Conservation (phyloP, 2,888 invertebrate species). For the Cyaniris semiargus region DNA sequence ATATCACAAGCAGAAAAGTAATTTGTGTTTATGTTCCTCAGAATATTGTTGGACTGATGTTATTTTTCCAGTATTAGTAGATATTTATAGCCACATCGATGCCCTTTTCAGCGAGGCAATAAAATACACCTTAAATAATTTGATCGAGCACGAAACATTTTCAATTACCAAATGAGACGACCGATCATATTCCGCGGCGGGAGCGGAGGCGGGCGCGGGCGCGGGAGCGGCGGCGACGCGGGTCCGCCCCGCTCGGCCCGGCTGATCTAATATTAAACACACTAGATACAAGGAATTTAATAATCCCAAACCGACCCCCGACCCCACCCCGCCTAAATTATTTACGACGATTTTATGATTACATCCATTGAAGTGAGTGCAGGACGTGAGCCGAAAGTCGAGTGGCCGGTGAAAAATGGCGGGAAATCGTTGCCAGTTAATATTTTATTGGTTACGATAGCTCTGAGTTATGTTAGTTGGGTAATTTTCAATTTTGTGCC, state of each 20-base stretch:
- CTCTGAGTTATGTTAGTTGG: conserved; percentile 73
- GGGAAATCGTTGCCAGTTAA: conserved; percentile 73
- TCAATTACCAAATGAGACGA: conserved; percentile 69
- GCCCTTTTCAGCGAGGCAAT: neutral
- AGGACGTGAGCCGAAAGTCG: conserved; percentile 70
- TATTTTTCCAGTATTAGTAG: neutral
- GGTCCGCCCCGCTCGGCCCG: conserved; percentile 67
- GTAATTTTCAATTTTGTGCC: conserved; percentile 78
- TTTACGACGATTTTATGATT: conserved; percentile 81
- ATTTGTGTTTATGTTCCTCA: neutral
- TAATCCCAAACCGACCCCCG: conserved; percentile 64
- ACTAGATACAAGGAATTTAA: conserved; percentile 81
- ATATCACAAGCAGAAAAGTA: neutral
- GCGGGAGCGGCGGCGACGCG: conserved; percentile 54
- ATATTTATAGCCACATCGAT: conserved; percentile 1
- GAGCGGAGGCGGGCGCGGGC: conserved; percentile 59
- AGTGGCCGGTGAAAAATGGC: conserved; percentile 70
- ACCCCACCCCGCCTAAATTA: conserved; percentile 62
- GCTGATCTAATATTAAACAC: conserved; percentile 80
- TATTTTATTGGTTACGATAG: conserved; percentile 79
- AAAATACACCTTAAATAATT: conserved; percentile 9
- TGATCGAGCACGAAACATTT: conserved; percentile 41
- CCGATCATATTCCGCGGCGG: conserved; percentile 73
- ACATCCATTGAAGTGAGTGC: conserved; percentile 72
- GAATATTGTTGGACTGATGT: neutral